A percentile compares a stretch with the other conserved stretches of the same genome.
Evolutionary conservation across 1,140 invertebrate species (phyloP).

Genomic region (Ceratitis capitata): DNA sequence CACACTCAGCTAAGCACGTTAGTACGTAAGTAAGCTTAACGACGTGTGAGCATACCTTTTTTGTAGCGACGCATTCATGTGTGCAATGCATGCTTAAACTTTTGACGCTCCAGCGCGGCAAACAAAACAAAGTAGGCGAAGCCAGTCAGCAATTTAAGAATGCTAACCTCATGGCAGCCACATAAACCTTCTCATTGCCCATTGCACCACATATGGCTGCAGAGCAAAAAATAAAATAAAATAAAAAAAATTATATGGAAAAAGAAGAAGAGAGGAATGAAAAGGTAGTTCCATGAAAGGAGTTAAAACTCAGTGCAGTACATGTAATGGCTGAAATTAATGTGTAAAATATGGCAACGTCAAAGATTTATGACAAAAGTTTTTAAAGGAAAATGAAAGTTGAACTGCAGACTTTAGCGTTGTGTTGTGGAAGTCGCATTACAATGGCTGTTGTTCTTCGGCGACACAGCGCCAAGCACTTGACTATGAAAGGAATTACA

Average conservation of each 20-base stretch:
- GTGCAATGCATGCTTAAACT: background rate
- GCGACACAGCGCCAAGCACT: background rate
- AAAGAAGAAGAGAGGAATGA: background rate
- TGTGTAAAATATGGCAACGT: conserved; percentile 15
- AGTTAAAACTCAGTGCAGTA: no score
- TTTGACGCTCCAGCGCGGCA: background rate
- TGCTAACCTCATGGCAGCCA: no score
- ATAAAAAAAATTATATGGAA: background rate
- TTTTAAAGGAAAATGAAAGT: background rate
- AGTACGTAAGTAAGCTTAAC: no score
- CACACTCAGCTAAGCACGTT: background rate
- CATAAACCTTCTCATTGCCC: no score
- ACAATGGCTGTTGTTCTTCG: background rate
- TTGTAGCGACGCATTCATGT: background rate
- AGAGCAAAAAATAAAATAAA: background rate
- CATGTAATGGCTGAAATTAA: conserved; percentile 1
- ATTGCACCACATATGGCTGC: no score
- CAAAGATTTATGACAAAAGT: conserved; percentile 34
- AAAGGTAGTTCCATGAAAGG: no score
- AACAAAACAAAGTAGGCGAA: background rate
- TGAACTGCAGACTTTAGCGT: no score
- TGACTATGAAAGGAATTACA: background rate
- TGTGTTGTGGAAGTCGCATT: background rate
- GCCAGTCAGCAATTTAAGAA: no score
- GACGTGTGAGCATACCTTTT: no score